Base-by-base conservation (phyloP, 2,888 invertebrate species). In the Chaetogeoica ovagalla region DNA sequence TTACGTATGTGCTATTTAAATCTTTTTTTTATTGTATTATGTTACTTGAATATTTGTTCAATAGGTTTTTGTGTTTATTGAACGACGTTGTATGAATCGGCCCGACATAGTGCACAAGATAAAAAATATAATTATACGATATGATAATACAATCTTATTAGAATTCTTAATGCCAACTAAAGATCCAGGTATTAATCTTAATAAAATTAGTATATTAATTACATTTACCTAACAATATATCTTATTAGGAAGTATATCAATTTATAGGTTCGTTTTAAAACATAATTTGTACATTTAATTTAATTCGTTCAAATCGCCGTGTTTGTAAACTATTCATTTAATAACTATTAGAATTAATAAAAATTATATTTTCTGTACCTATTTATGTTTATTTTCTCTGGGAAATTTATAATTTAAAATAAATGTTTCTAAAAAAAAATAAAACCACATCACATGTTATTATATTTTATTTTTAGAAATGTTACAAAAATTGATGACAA, bases 51-150 rank as follows among this genome's bases (percentile, higher is more conserved):
- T 66, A 8, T 72, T 74, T 66, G 3, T 68, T 13, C 15, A 6
- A 48, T 30, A 83, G 82, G 66, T 83, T 9, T 83, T 82, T 73
- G 81, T 83, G 13, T 74, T 73, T 17, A 81, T 81, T 39, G 52
- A 72, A 71, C 59, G 81, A 6, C 68, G 21, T 55, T 17, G 8
- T 19, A 62, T 68, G 1, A 48, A 11, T 59, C 63, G 48, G 60
- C 17, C 68, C 15, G 66, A 30, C 3, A 65, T 68, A 15, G 65
- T 74, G 30, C 69, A 74, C 2, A 82, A 77, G 37, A 81, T 83
- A 63, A 77, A 81, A 62, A 75, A 66, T 68, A 62, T 81, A 1
- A 81, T 83, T 13, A 62, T 62, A 70, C 59, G 81, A 55, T 76
- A 75, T 48, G 62, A 81, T 13, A 82, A 83, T 72, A 77, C 74